Evolutionary conservation across 2,113 vertebrate species (phyloP), one percentile per base, ranked within the genome.

Genomic region (Callocephalon fimbriatum): DNA sequence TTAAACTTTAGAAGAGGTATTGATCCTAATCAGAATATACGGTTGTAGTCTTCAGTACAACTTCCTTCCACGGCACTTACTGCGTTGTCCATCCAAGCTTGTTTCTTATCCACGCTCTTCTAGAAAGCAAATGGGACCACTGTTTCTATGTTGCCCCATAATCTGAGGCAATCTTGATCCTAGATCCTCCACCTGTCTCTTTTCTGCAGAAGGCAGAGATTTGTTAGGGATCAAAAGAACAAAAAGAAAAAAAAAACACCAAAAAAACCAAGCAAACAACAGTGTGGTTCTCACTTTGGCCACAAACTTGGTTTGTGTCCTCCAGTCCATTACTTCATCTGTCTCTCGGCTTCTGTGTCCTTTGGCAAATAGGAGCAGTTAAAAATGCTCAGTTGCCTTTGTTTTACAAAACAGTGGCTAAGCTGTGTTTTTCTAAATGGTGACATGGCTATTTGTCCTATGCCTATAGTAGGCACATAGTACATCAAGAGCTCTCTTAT

Each of bases 401-500:
- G 25, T 68, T 70, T 29, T 53, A 79, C 66, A 66, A 5, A 88
- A 56, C 4, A 74, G 48, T 70, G 40, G 7, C 48, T 56, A 56
- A 25, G 15, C 53, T 85, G 85, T 88, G 22, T 68, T 73, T 32
- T 53, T 88, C 70, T 73, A 7, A 85, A 56, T 5, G 71, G 53
- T 66, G 40, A 8, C 37, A 58, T 35, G 20, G 27, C 27, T 90
- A 5, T 80, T 90, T 77, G 53, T 54, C 54, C 44, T 77, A 35
- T 0, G 0, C 63, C 15, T 53, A 3, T 68, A 13, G 0, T 1
- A 10, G 26, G 27, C 62, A 35, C 0, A 0, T 6, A 61, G 42
- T n/a, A 20, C 66, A 4, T 11, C 2, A 2, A 35, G 62, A 91
- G 37, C 48, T 85, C 15, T 79, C 10, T 7, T 38, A 58, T 50